These are phyloP conservation scores for Melanotus villosus DNA, from an alignment of 2,888 invertebrate genomes.

Conservation along the genomic window DNA sequence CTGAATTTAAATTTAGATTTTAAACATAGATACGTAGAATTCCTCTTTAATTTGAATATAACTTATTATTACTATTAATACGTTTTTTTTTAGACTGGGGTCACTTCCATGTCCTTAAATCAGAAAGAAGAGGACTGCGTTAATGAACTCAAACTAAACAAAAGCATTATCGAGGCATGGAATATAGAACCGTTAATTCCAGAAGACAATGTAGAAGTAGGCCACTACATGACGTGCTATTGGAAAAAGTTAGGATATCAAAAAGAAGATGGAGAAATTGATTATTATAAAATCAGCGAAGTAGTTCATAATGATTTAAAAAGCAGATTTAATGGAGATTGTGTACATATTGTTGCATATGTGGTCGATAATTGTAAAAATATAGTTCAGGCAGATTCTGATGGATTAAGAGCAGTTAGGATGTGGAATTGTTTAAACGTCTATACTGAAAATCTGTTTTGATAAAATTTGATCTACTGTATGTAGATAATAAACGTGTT, in stretches of 20 bases:
- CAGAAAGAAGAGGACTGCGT: slow-evolving; percentile 31
- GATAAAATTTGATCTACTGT: neutral
- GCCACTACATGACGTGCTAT: slow-evolving; percentile 32
- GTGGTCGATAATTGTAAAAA: slow-evolving; percentile 33
- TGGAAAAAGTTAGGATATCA: slow-evolving; percentile 39
- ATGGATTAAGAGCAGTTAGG: slow-evolving; percentile 27
- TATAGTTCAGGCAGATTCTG: neutral
- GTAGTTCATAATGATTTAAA: slow-evolving; percentile 38
- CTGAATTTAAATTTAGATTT: too few species aligned
- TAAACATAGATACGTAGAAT: too few species aligned
- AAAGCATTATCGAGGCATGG: slow-evolving; percentile 29
- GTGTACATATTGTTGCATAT: slow-evolving; percentile 27
- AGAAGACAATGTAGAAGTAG: slow-evolving; percentile 32
- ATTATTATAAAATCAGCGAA: slow-evolving; percentile 26
- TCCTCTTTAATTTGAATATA: too few species aligned
- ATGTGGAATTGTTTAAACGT: slow-evolving; percentile 45
- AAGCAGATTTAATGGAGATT: slow-evolving; percentile 25
- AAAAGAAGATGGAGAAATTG: slow-evolving; percentile 29
- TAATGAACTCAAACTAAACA: slow-evolving; percentile 17
- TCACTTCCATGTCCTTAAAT: slow-evolving; percentile 4
- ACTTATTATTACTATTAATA: too few species aligned
- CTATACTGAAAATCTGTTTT: slow-evolving; percentile 38
- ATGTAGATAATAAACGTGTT: too few species aligned
- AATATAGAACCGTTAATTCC: slow-evolving; percentile 35
- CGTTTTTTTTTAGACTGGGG: neutral